phyloP scores from a whole-genome alignment of 2,113 vertebrate genomes.

The Saccopteryx bilineata region DNA sequence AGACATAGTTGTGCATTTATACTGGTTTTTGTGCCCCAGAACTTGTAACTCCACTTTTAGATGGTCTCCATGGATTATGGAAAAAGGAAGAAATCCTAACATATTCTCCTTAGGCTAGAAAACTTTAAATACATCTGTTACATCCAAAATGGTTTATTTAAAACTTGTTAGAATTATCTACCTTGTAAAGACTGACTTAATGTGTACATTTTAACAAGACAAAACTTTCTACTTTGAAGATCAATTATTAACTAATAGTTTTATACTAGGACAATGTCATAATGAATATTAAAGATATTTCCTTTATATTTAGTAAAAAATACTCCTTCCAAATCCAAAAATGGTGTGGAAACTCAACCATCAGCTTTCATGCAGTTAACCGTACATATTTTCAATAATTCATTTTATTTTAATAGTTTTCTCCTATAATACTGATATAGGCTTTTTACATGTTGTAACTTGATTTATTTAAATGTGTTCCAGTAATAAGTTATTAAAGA shows the following conservation, averaged over 20 bases:
- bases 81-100: conserved; percentile 57
- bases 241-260: conserved; percentile 46
- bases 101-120: conserved; percentile 35
- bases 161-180: conserved; percentile 55
- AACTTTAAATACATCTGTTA: conserved; percentile 54
- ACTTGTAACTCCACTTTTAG: conserved; percentile 34
- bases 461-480: conserved; percentile 70
- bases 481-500: conserved; percentile 59
- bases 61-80: conserved; percentile 26
- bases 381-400: conserved; percentile 52
- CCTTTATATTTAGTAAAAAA: conserved; percentile 63
- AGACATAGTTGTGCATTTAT: neutral
- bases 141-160: conserved; percentile 54
- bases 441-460: conserved; percentile 31
- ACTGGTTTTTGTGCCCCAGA: conserved; percentile 17
- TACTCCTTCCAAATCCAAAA: conserved; percentile 60
- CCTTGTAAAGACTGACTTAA: conserved; percentile 35
- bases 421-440: conserved; percentile 63
- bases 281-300: conserved; percentile 71
- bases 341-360: conserved; percentile 49
- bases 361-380: conserved; percentile 50
- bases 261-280: conserved; percentile 7
- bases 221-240: conserved; percentile 57
- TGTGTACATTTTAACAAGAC: conserved; percentile 63
- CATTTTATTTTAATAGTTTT: conserved; percentile 55